These are phyloP conservation scores for Heliconius sara DNA, from an alignment of 2,888 invertebrate genomes.

Conservation along the genomic window DNA sequence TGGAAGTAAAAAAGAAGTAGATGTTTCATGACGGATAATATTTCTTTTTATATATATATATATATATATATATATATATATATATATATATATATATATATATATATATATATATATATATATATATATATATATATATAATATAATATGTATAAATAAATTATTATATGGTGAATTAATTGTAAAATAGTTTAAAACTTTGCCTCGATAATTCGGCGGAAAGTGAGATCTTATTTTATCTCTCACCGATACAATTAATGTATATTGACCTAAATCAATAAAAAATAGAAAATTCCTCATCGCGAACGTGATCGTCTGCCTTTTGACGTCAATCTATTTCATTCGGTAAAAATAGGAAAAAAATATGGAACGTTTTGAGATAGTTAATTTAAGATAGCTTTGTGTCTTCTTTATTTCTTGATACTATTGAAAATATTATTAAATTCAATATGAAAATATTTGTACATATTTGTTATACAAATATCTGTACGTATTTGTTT, in stretches of 20 bases:
- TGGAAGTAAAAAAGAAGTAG: background rate
- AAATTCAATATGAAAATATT: background rate
- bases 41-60: too few species aligned
- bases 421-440: background rate
- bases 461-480: too few species aligned
- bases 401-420: background rate
- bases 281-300: slow-evolving; percentile 23
- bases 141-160: too few species aligned
- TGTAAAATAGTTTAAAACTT: too few species aligned
- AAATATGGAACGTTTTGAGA: background rate
- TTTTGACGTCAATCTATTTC: slow-evolving; percentile 25
- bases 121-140: too few species aligned
- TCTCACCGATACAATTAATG: slow-evolving; percentile 32
- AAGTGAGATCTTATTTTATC: slow-evolving; percentile 3
- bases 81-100: too few species aligned
- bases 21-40: too few species aligned
- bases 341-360: background rate
- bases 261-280: slow-evolving; percentile 32
- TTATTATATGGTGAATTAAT: too few species aligned
- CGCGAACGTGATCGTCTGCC: slow-evolving; percentile 1
- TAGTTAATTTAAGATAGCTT: background rate
- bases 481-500: too few species aligned
- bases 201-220: too few species aligned
- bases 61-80: too few species aligned
- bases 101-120: too few species aligned